Evolutionary conservation across 2,797 vertebrate genomes (phyloP).

Genomic region (Cynopterus sphinx): DNA sequence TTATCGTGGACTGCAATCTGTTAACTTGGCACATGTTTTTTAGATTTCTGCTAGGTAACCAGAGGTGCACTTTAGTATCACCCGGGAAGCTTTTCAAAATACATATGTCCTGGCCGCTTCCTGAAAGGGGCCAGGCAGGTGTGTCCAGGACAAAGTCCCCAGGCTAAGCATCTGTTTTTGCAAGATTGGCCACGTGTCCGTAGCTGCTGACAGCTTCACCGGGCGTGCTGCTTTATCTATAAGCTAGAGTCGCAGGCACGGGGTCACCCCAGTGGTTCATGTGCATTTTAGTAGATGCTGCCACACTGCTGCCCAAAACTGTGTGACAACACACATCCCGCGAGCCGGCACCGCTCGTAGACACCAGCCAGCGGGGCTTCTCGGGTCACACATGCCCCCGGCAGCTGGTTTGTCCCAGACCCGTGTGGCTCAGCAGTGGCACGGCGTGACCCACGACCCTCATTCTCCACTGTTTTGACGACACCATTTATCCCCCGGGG

Average conservation of each 20-base stretch:
- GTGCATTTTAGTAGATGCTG: neutral
- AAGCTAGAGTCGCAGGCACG: neutral
- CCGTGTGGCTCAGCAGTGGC: neutral
- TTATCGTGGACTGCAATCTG: neutral
- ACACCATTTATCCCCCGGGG: neutral
- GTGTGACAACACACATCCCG: neutral
- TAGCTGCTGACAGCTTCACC: neutral
- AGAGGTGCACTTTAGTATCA: neutral
- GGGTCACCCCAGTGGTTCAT: fast-evolving
- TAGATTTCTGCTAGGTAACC: neutral
- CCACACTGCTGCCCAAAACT: neutral
- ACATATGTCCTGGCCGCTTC: neutral
- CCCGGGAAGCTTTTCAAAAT: neutral
- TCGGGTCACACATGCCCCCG: neutral
- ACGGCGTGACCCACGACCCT: neutral
- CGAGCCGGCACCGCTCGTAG: neutral
- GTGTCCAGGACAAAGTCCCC: neutral
- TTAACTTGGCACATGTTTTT: neutral
- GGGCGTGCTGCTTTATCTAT: neutral
- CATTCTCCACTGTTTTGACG: neutral
- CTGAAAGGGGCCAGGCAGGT: neutral
- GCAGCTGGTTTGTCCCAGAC: neutral
- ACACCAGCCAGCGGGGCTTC: neutral
- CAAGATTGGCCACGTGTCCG: too few relatives aligned
- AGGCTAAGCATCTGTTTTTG: neutral